A percentile compares a stretch with the other conserved stretches of the same genome.
These are phyloP conservation scores for Hycleus cichorii DNA, from an alignment of 1,140 invertebrate genomes.

Conservation along the genomic window DNA sequence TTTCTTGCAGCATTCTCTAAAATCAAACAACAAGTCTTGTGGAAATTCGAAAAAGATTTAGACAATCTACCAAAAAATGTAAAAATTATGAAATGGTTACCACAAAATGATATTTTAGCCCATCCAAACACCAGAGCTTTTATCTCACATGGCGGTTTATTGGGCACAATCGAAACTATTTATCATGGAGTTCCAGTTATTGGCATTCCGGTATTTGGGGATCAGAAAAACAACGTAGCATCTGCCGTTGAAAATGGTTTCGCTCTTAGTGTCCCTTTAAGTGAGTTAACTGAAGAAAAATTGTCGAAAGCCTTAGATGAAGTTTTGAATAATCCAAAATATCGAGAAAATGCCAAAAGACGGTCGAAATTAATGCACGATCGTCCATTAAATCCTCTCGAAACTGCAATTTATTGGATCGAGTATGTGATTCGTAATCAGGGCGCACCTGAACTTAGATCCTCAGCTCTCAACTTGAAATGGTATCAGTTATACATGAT, in stretches of 20 bases:
- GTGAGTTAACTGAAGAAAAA: slow-evolving; percentile 30
- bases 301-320: slow-evolving; percentile 27
- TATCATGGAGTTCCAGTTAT: slow-evolving; percentile 46
- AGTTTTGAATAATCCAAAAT: slow-evolving; percentile 15
- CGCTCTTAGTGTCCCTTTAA: slow-evolving; percentile 30
- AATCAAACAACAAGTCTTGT: slow-evolving; percentile 52
- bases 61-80: slow-evolving; percentile 32
- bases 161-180: slow-evolving; percentile 45
- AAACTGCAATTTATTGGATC: slow-evolving; percentile 34
- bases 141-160: slow-evolving; percentile 48
- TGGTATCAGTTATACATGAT: slow-evolving; percentile 1
- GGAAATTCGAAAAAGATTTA: slow-evolving; percentile 51
- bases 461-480: neutral
- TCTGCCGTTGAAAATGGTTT: slow-evolving; percentile 25
- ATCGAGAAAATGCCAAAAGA: slow-evolving; percentile 1
- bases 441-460: slow-evolving; percentile 9
- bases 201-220: slow-evolving; percentile 37
- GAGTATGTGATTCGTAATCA: slow-evolving; percentile 31
- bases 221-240: slow-evolving; percentile 34
- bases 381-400: slow-evolving; percentile 20
- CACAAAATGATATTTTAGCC: slow-evolving; percentile 38
- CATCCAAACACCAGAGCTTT: slow-evolving; percentile 41
- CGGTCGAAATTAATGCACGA: slow-evolving; percentile 22
- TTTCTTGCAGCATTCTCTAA: slow-evolving; percentile 46
- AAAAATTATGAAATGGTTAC: slow-evolving; percentile 15